A percentile compares a stretch with the other conserved stretches of the same genome.
phyloP scores from a whole-genome alignment of 1,140 invertebrate genomes.

The silkworm (Bombyx mori) region ASM3026992v2 NC_085122.1:9799501-9800000 shows the following conservation, averaged over 20 bases:
- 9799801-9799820: conserved; percentile 40
- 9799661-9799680: no score
- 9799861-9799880: conserved; percentile 70
- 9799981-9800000: background rate
- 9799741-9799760: background rate
- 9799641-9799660: no score
- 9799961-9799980: background rate
- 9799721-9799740: background rate
- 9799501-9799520: no score
- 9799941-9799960: background rate
- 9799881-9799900: conserved; percentile 72
- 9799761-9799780: conserved; percentile 3
- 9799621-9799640: no score
- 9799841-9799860: conserved; percentile 62
- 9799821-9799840: conserved; percentile 56
- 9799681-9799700: no score
- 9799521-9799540: no score
- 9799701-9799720: no score
- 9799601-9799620: background rate
- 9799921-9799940: conserved; percentile 14
- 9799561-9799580: no score
- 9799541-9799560: no score
- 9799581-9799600: background rate
- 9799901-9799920: conserved; percentile 71
- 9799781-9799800: conserved; percentile 48